Evolutionary conservation across 2,113 vertebrate genomes (phyloP), one percentile per base, ranked within the genome.

Genomic region (Psophia crepitans): DNA sequence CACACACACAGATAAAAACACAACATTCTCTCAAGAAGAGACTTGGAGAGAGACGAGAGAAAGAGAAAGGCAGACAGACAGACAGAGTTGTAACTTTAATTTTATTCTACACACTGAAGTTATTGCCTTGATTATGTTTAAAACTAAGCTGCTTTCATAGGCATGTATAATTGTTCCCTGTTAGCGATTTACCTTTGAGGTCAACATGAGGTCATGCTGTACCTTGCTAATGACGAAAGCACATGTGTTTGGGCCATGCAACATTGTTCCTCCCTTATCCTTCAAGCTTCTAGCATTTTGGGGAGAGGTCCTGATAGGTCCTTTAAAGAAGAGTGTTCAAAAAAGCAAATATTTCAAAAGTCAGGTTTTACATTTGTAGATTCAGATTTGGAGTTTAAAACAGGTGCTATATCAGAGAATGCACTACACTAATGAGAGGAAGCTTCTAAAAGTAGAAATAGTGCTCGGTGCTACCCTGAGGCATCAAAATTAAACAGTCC

Each of bases 271-370:
- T 97, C 95, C 94, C 97, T 97, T 97, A 97, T 97, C 96, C 96
- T 96, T 97, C 96, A 97, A 95, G 96, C 90, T 93, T 97, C 97
- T 97, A 97, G 96, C 90, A 96, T 96, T 97, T 97, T 78, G 90
- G 95, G 94, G 96, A 97, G 64, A 96, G 92, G 96, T 97, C 92
- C 95, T 96, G 97, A 97, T 8, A 97, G 92, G 92, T 97, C 96
- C 95, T 97, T 97, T 95, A 97, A 97, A 97, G 97, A 97, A 97
- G 96, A 97, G 96, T 92, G 97, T 97, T 97, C 95, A 97, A 96
- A 97, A 97, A 97, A 97, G 96, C 89, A 97, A 87, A 97, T 97
- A 97, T 95, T 96, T 97, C 97, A 97, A 97, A 97, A 97, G 95
- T 97, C 97, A 97, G 95, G 92, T 96, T 97, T 97, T 97, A 97